Base-by-base conservation (phyloP, 2,113 vertebrate species). In the Brachypodius melanocephalos region DNA sequence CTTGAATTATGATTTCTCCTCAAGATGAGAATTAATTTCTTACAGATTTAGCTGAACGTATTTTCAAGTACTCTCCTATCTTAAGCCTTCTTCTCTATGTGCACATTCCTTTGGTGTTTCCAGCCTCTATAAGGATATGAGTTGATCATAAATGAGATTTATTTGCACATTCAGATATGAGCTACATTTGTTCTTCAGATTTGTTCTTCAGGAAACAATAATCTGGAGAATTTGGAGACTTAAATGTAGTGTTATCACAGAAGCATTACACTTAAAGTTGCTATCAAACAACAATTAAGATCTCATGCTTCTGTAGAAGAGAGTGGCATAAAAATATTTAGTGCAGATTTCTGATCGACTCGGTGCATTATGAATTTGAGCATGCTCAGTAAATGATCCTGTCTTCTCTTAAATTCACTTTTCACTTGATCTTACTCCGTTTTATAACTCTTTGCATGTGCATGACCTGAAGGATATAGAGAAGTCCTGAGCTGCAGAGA, bases 301-400 rank as follows among this genome's bases (percentile, higher is more conserved):
- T 29, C 10, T 54, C 26, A 51, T 61, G 18, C 43, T 62, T 94
- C 48, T 54, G 4, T 67, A 73, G 76, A 81, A 86, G 61, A 67
- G n/a, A 48, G 46, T 18, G 18, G 9, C 45, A 62, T 49, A 61
- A 88, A 88, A 84, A 67, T 79, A 31, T n/a, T 85, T 48, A 61
- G n/a, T 87, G 54, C 0, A 1, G 34, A 65, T 63, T 92, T 96
- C 68, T 86, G 59, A 80, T 63, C 79, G 93, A 12, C 52, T 95
- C 94, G 97, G 94, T 97, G 90, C 79, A 45, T 90, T 95, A 65
- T 57, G 81, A 94, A 85, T 97, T 96, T 97, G 97, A 98, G 96
- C 97, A 98, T 97, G 98, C 98, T 99, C 98, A 98, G 98, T 98
- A 98, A 98, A 97, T 97, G 79, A 94, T 94, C 62, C 49, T 83